These are phyloP conservation scores for Petrolisthes cinctipes DNA, from an alignment of 2,888 invertebrate genomes.

Conservation along the genomic window DNA sequence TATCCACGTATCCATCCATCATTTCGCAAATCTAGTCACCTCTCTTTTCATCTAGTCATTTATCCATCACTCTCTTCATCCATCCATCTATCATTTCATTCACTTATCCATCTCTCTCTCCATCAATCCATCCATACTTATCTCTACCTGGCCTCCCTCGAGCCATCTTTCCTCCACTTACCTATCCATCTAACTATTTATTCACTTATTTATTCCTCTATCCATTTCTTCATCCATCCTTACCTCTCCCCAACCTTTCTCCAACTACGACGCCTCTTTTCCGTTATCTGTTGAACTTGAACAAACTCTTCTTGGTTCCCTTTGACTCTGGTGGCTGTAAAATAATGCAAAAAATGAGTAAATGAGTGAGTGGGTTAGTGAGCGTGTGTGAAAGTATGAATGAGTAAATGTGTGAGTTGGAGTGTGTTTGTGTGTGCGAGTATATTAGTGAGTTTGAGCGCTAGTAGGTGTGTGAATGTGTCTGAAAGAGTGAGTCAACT, in stretches of 20 bases:
- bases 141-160: too few species aligned
- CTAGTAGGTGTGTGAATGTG: background rate
- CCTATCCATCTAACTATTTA: background rate
- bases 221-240: background rate
- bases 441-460: background rate
- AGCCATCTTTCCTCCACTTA: too few species aligned
- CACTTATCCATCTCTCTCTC: background rate
- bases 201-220: background rate
- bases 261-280: background rate
- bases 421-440: background rate
- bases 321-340: slow-evolving; percentile 52
- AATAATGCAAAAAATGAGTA: background rate
- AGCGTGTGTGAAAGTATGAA: too few species aligned
- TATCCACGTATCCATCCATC: too few species aligned
- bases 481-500: too few species aligned
- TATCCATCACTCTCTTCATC: background rate
- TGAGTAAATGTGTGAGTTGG: too few species aligned
- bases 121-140: too few species aligned
- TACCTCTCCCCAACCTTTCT: background rate
- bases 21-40: too few species aligned
- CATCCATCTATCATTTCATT: background rate
- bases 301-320: slow-evolving; percentile 57
- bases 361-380: too few species aligned
- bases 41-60: too few species aligned
- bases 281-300: slow-evolving; percentile 61